phyloP scores from a whole-genome alignment of 2,797 vertebrate species.

The Rachycentron canadum region DNA sequence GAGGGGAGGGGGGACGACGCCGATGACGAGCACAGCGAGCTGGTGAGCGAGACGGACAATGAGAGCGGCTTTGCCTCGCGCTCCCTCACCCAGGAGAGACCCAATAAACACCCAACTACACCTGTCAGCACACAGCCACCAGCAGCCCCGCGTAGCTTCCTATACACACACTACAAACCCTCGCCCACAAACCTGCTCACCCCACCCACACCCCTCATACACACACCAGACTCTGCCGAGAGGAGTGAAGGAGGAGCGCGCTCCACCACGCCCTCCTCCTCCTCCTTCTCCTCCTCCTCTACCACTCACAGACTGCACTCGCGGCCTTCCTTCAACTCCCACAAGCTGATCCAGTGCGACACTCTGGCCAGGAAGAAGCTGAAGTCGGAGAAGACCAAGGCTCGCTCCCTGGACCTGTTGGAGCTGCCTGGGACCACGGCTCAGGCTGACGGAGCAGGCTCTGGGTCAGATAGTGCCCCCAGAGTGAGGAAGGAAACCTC shows the following conservation, averaged over 20 bases:
- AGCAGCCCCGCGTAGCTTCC: slow-evolving; percentile 76
- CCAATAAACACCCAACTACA: slow-evolving; percentile 65
- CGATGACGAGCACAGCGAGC: slow-evolving; percentile 95
- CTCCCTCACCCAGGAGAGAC: slow-evolving; percentile 86
- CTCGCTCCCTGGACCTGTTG: slow-evolving; percentile 78
- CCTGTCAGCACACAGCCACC: slow-evolving; percentile 20
- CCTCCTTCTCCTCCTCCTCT: slow-evolving; percentile 82
- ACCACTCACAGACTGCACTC: slow-evolving; percentile 81
- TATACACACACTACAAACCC: slow-evolving; percentile 81
- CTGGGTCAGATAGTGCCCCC: slow-evolving; percentile 10
- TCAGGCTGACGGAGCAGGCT: slow-evolving; percentile 21
- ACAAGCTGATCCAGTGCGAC: slow-evolving; percentile 95
- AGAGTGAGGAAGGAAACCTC: slow-evolving; percentile 50
- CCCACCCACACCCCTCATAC: slow-evolving; percentile 47
- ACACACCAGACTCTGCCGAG: slow-evolving; percentile 62
- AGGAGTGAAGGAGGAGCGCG: slow-evolving; percentile 74
- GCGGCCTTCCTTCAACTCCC: slow-evolving; percentile 92
- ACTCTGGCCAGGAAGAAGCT: slow-evolving; percentile 93
- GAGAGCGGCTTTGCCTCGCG: slow-evolving; percentile 91
- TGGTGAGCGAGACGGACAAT: slow-evolving; percentile 93
- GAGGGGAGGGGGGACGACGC: slow-evolving; percentile 92
- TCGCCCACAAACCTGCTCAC: slow-evolving; percentile 43
- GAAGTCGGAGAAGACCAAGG: slow-evolving; percentile 83
- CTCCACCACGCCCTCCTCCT: slow-evolving; percentile 84
- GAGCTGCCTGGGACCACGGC: slow-evolving; percentile 60